Conservation (phyloP, 2,888 invertebrate species). For the Drosophila siamana region DNA sequence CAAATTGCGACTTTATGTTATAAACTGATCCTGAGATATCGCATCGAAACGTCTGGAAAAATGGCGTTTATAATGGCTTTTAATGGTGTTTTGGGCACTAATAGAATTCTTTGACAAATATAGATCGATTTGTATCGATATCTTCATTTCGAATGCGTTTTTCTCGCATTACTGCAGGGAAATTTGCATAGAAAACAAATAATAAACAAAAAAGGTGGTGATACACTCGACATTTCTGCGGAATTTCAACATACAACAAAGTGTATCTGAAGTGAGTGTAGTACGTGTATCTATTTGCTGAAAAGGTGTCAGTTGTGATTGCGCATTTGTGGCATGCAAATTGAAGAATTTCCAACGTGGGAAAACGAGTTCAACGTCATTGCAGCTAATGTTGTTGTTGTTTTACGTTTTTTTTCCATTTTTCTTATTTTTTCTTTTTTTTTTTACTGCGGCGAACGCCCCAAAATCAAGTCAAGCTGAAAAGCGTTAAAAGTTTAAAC, state of each 20-base stretch:
- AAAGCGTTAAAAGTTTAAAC: slow-evolving; percentile 73
- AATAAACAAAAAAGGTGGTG: slow-evolving; percentile 20
- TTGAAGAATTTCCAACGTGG: slow-evolving; percentile 81
- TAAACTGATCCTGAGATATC: neutral
- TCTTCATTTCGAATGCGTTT: neutral
- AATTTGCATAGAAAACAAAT: slow-evolving; percentile 2
- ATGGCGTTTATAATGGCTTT: no score
- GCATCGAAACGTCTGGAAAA: neutral
- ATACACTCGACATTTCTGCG: slow-evolving; percentile 30
- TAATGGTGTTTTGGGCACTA: neutral
- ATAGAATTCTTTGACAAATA: neutral
- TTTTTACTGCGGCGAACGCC: slow-evolving; percentile 52
- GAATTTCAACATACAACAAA: slow-evolving; percentile 24
- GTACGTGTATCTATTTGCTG: slow-evolving; percentile 47
- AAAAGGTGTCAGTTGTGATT: slow-evolving; percentile 75
- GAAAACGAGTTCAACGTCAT: slow-evolving; percentile 72
- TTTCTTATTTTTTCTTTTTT: slow-evolving; percentile 15
- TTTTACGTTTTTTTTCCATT: slow-evolving; percentile 25
- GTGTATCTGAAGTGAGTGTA: slow-evolving; percentile 52
- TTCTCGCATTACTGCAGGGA: neutral
- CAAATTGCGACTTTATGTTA: neutral
- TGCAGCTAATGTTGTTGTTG: slow-evolving; percentile 38
- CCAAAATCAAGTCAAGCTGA: slow-evolving; percentile 69
- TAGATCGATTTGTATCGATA: neutral
- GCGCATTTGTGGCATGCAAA: slow-evolving; percentile 77